These are phyloP conservation scores for Morinoia aosen DNA, from an alignment of 2,888 invertebrate species.

Conservation along the genomic window DNA sequence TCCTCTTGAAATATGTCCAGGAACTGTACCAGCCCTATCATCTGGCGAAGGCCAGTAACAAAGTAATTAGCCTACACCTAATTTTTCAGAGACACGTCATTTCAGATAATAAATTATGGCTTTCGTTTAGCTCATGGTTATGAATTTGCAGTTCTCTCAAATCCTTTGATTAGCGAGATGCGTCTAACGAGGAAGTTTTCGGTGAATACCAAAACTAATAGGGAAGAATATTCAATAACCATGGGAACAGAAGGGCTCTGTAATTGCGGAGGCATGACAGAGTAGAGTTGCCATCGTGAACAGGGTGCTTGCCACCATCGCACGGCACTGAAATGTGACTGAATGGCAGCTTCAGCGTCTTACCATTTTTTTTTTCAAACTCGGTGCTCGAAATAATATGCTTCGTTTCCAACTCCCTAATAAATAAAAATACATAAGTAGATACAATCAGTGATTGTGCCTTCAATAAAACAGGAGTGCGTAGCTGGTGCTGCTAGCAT, in stretches of 20 bases:
- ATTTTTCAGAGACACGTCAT: not conserved
- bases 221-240: not conserved
- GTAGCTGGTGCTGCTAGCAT: slow-evolving; percentile 21
- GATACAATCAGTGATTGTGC: not conserved
- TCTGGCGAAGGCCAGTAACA: not conserved
- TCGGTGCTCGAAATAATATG: not conserved
- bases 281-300: not conserved
- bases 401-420: not conserved
- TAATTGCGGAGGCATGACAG: not conserved
- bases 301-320: not conserved
- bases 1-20: not conserved
- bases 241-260: not conserved
- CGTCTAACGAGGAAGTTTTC: not conserved
- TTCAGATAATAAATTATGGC: not conserved
- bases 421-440: not conserved
- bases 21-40: not conserved
- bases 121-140: not conserved
- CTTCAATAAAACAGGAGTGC: slow-evolving; percentile 18
- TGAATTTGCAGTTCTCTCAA: not conserved
- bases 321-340: not conserved
- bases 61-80: not conserved
- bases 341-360: not conserved
- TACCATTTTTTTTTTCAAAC: not conserved
- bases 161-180: not conserved
- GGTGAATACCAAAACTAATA: not conserved